Conservation (phyloP, 2,113 vertebrate genomes). For the Phrynosoma platyrhinos region DNA sequence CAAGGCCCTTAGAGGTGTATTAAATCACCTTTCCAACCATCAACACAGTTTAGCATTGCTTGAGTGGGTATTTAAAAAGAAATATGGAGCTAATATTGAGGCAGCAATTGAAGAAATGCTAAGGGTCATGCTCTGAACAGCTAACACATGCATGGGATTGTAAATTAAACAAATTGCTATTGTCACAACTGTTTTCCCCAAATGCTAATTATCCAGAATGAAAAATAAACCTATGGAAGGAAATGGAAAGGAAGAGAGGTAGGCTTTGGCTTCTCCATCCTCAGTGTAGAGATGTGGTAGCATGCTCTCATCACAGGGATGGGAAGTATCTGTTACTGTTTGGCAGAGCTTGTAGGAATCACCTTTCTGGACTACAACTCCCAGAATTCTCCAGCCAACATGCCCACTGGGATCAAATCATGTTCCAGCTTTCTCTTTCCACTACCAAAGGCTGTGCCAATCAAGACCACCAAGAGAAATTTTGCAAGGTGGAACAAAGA, state of each 20-base stretch:
- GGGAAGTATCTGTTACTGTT: background rate
- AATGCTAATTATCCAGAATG: constrained; percentile 31
- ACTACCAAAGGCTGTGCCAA: background rate
- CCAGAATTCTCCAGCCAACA: background rate
- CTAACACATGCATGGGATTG: constrained; percentile 12
- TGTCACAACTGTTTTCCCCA: constrained; percentile 12
- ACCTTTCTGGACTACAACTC: no score
- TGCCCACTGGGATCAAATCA: background rate
- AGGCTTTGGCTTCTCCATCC: background rate
- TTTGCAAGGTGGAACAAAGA: no score
- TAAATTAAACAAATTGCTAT: constrained; percentile 29
- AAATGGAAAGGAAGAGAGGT: background rate
- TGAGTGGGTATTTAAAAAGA: constrained; percentile 42
- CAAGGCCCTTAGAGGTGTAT: constrained; percentile 4
- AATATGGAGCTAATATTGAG: constrained; percentile 39
- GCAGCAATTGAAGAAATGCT: background rate
- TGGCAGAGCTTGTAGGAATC: background rate
- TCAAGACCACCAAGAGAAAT: no score
- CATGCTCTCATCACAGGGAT: background rate
- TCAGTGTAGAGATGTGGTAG: background rate
- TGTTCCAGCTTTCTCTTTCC: background rate
- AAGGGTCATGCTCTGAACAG: constrained; percentile 4
- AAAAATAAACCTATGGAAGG: constrained; percentile 15
- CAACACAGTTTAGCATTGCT: constrained; percentile 32
- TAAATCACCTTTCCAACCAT: constrained; percentile 32